Percentiles rank a stretch among this genome's conserved stretches.
phyloP scores from a whole-genome alignment of 2,113 vertebrate genomes.

The Hemiscyllium ocellatum region DNA sequence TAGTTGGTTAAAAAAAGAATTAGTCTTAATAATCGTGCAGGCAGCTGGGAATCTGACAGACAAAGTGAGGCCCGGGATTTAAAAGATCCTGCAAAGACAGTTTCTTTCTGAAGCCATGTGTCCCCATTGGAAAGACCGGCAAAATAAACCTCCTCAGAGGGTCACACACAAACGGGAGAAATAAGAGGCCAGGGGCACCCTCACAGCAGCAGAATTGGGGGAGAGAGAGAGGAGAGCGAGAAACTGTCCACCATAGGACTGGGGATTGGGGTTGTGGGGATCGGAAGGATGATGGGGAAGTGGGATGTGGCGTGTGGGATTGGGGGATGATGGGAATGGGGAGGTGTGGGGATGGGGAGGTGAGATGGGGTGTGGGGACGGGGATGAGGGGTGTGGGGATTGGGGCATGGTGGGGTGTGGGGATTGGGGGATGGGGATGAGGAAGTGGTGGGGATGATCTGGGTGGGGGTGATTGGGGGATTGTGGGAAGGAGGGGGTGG shows the following conservation, averaged over 20 bases:
- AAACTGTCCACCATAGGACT: too few relatives aligned
- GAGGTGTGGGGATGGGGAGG: too few relatives aligned
- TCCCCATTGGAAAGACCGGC: neutral
- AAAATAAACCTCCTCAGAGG: neutral
- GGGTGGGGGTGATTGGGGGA: too few relatives aligned
- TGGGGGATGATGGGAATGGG: neutral
- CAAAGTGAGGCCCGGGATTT: neutral
- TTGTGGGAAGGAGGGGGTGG: too few relatives aligned
- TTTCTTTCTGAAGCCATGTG: neutral
- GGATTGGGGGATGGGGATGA: neutral
- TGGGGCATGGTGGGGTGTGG: neutral
- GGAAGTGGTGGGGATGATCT: too few relatives aligned
- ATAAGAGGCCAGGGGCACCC: too few relatives aligned
- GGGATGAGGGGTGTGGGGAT: too few relatives aligned
- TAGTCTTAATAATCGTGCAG: neutral
- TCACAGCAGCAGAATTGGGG: too few relatives aligned
- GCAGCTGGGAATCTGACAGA: neutral
- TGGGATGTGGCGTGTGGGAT: neutral
- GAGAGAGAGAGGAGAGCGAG: neutral
- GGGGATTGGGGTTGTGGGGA: neutral
- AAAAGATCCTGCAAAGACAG: neutral
- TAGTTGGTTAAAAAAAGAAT: neutral
- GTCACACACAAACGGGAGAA: neutral
- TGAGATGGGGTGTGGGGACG: too few relatives aligned
- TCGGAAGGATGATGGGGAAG: too few relatives aligned